Conservation (phyloP, 2,113 vertebrate species). For the Erpornis zantholeuca region DNA sequence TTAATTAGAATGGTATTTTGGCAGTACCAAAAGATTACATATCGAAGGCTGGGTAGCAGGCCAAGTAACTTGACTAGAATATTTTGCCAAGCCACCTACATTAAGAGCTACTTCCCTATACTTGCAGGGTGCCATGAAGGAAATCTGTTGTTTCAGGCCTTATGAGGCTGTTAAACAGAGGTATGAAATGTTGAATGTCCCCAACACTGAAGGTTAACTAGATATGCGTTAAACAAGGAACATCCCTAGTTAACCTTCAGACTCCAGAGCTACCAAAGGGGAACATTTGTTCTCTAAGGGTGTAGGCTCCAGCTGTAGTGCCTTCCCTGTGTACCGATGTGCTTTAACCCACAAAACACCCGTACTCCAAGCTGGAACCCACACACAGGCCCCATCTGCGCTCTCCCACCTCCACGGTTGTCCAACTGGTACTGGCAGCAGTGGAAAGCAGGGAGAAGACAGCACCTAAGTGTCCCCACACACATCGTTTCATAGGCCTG, state of each 20-base stretch:
- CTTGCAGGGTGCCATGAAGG: not conserved
- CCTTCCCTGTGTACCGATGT: accelerated
- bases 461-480: accelerated
- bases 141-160: slow-evolving; percentile 13
- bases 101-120: slow-evolving; percentile 28
- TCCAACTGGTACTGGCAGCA: not conserved
- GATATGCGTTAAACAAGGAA: not conserved
- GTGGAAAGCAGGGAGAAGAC: not conserved
- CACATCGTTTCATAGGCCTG: not conserved
- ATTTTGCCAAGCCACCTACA: slow-evolving; percentile 54
- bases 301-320: not conserved
- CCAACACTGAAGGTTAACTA: not conserved
- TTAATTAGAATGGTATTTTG: slow-evolving; percentile 62
- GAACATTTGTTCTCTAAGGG: not conserved
- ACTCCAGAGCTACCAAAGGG: not conserved
- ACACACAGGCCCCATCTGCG: not conserved
- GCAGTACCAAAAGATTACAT: slow-evolving; percentile 46
- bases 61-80: slow-evolving; percentile 41
- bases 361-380: not conserved
- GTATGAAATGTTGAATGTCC: not conserved
- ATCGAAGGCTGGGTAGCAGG: slow-evolving; percentile 45
- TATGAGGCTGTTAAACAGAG: not conserved
- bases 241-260: slow-evolving; percentile 6
- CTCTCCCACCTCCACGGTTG: not conserved
- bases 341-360: not conserved